Evolutionary conservation across 2,113 vertebrate species (phyloP), one percentile per base, ranked within the genome.

Genomic region (Ciconia maguari): DNA sequence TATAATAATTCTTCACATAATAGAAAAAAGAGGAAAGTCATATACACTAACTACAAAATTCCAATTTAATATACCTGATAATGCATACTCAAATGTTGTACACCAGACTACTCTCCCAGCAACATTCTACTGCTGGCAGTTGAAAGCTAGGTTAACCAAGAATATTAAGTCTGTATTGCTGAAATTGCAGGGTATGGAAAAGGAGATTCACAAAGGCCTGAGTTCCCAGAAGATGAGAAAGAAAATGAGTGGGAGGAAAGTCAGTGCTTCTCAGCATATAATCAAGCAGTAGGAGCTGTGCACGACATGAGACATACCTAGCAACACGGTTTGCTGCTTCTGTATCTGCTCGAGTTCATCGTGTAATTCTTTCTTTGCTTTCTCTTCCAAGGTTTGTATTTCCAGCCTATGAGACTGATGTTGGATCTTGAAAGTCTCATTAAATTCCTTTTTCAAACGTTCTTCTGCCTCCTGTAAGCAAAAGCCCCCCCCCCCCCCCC

Each of bases 381-480:
- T 98, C 83, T 98, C 98, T 97, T 99, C 98, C 94, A 99, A 66
- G 26, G 97, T 97, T 96, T 98, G 98, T 78, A 99, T 97, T 55
- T 98, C 98, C 88, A 97, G 94, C 57, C 93, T 97, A 96, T 98
- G 98, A 21, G 95, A 97, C 76, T 99, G 98, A 74, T 96, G 98
- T 75, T 99, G 99, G 83, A 97, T 75, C 94, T 98, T 97, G 52
- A 98, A 93, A 62, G 94, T 92, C 77, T 98, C 97, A 57, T 92
- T 93, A 70, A 97, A 97, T 84, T 98, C 97, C 76, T 97, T 97
- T 95, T 97, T 97, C 94, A 97, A 41, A 46, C 74, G 94, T 58
- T 98, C 98, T 92, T 98, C 97, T n/a, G 88, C 82, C 70, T 98
- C 98, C 98, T 98, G 95, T 74, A 92, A 91, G 58, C 29, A 96